Evolutionary conservation across 2,888 invertebrate species (phyloP).

Genomic region (Thereva unica): DNA sequence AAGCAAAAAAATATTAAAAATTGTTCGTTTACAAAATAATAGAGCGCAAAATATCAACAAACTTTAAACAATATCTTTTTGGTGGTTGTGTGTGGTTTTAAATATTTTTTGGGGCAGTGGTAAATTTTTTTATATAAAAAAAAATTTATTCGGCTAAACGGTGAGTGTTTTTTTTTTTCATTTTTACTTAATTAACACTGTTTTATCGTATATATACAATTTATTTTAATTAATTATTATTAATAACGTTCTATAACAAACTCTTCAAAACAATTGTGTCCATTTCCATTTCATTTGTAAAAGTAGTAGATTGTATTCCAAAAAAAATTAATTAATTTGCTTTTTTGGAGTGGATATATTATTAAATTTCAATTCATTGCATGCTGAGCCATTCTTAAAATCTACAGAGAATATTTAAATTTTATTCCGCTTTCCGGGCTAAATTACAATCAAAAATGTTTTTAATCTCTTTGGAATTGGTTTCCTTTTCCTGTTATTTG

Average conservation of each 20-base stretch:
- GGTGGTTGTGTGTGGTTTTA: slow-evolving; percentile 34
- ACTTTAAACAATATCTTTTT: slow-evolving; percentile 24
- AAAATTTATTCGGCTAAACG: slow-evolving; percentile 54
- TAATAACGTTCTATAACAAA: not conserved
- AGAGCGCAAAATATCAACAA: slow-evolving; percentile 18
- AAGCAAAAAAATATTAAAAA: slow-evolving; percentile 19
- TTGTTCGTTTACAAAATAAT: not conserved
- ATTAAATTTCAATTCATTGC: slow-evolving; percentile 20
- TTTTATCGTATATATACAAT: not conserved
- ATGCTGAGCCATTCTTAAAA: slow-evolving; percentile 14
- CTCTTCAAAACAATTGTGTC: slow-evolving; percentile 16
- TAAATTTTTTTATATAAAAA: slow-evolving; percentile 20
- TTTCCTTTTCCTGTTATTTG: no score
- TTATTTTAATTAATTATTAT: not conserved
- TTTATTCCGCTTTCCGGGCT: slow-evolving; percentile 15
- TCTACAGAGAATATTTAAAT: slow-evolving; percentile 1
- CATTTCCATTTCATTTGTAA: slow-evolving; percentile 26
- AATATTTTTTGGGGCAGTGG: slow-evolving; percentile 31
- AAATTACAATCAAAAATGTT: no score
- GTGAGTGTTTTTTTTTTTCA: slow-evolving; percentile 54
- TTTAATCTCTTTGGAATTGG: no score
- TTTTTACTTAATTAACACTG: slow-evolving; percentile 4
- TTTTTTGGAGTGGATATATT: slow-evolving; percentile 21
- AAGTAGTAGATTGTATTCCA: slow-evolving; percentile 24
- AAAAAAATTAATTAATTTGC: slow-evolving; percentile 18